Percentiles rank a stretch among this genome's conserved stretches.
Conservation (phyloP, 2,888 invertebrate genomes). For the Drosophila robusta region DNA sequence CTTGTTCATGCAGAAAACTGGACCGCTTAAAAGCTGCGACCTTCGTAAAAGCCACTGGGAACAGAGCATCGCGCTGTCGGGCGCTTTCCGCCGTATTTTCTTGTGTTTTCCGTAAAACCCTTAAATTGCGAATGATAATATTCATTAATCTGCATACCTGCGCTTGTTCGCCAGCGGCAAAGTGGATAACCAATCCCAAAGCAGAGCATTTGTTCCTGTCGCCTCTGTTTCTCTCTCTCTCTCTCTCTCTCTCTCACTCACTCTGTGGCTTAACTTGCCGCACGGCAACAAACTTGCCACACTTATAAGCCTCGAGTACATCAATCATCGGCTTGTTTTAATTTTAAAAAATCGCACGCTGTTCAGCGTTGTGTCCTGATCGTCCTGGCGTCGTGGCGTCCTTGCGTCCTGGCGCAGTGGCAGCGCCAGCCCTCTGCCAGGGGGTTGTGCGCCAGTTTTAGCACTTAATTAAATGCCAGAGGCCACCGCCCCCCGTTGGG, state of each 20-base stretch:
- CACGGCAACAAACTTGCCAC: conserved; percentile 49
- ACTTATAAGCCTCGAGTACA: conserved; percentile 79
- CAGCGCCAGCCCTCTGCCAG: background rate
- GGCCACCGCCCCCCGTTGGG: conserved; percentile 47
- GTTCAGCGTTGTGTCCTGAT: conserved; percentile 42
- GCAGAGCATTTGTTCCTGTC: conserved; percentile 9
- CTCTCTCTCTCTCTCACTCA: background rate
- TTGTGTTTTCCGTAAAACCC: background rate
- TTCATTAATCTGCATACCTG: conserved; percentile 20
- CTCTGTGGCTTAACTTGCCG: conserved; percentile 23
- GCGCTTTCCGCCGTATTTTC: background rate
- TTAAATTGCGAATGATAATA: conserved; percentile 11
- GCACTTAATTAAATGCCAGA: conserved; percentile 75
- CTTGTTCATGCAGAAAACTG: background rate
- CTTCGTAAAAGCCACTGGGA: background rate
- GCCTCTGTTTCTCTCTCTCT: background rate
- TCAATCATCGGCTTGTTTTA: conserved; percentile 78
- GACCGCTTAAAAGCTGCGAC: too few relatives aligned
- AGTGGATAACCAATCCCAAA: conserved; percentile 31
- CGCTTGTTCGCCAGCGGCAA: background rate
- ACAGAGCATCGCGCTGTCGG: background rate
- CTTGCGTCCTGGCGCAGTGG: background rate
- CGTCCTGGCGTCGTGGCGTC: conserved; percentile 3
- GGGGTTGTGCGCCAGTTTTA: conserved; percentile 53
- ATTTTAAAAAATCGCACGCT: conserved; percentile 77